A percentile compares a stretch with the other conserved stretches of the same genome.
Evolutionary conservation across 2,113 vertebrate species (phyloP).

Genomic region (Cichladusa arquata): DNA sequence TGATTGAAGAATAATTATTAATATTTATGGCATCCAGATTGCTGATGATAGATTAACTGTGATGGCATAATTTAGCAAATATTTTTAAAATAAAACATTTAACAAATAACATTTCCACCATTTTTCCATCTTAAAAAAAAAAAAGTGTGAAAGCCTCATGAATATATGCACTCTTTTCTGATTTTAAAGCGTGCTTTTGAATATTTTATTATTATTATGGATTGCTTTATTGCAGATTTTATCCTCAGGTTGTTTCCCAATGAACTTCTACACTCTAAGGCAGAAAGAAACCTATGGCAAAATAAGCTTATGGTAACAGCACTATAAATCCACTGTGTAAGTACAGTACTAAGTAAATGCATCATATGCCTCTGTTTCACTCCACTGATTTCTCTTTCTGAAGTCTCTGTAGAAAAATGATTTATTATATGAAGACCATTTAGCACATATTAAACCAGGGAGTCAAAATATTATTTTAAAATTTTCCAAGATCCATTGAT

Average conservation of each 20-base stretch:
- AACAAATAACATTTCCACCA: conserved; percentile 6
- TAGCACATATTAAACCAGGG: not conserved
- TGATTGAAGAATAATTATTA: conserved; percentile 39
- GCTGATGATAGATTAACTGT: not conserved
- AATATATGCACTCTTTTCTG: not conserved
- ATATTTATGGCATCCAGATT: conserved; percentile 40
- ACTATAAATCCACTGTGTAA: not conserved
- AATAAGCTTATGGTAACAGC: not conserved
- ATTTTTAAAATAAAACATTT: conserved; percentile 39
- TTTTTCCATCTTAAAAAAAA: conserved; percentile 1
- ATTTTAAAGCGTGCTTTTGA: not conserved
- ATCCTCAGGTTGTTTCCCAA: not conserved
- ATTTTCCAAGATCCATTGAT: not conserved
- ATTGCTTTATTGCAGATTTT: not conserved
- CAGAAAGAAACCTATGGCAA: not conserved
- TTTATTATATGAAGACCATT: not conserved
- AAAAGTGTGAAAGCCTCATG: conserved; percentile 4
- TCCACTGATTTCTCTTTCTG: not conserved
- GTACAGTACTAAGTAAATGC: not conserved
- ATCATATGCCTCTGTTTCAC: not conserved
- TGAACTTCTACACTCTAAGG: not conserved
- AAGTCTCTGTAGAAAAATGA: not conserved
- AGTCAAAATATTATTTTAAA: conserved; percentile 22
- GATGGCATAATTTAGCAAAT: conserved; percentile 44
- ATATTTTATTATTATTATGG: conserved; percentile 11